phyloP scores from a whole-genome alignment of 2,113 vertebrate genomes.

The Scatophagus argus region DNA sequence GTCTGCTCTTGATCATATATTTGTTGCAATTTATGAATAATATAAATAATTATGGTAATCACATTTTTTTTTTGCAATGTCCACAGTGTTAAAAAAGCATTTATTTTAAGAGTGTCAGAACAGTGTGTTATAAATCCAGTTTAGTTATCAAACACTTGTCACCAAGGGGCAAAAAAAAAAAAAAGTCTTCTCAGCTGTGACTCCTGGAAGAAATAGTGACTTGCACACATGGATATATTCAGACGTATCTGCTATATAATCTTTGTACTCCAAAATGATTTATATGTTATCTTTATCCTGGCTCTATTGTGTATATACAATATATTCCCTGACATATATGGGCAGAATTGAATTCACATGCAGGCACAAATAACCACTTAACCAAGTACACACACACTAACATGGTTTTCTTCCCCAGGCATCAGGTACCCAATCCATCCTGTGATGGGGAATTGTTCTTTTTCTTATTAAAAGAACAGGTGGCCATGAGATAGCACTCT shows the following conservation, averaged over 20 bases:
- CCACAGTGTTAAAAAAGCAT: neutral
- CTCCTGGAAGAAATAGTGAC: neutral
- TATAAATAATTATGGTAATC: no score
- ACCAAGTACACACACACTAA: neutral
- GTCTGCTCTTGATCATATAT: no score
- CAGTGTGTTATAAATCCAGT: no score
- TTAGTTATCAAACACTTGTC: neutral
- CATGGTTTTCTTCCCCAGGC: slow-evolving; percentile 22
- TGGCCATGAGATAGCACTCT: slow-evolving; percentile 71
- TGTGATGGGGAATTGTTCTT: slow-evolving; percentile 67
- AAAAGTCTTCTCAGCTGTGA: neutral
- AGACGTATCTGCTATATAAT: slow-evolving; percentile 3
- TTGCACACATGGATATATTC: neutral
- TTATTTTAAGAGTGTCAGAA: no score
- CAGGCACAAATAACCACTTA: slow-evolving; percentile 29
- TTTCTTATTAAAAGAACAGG: slow-evolving; percentile 78
- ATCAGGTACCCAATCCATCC: slow-evolving; percentile 56
- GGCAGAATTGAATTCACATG: slow-evolving; percentile 27
- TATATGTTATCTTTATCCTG: neutral
- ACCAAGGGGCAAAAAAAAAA: neutral
- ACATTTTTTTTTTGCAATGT: neutral
- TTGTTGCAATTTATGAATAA: no score
- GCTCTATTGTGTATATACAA: neutral
- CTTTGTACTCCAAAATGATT: slow-evolving; percentile 1
- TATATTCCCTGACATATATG: neutral